Percentiles rank a stretch among this genome's conserved stretches.
phyloP scores from a whole-genome alignment of 2,113 vertebrate species.

The Myotis davidii region DNA sequence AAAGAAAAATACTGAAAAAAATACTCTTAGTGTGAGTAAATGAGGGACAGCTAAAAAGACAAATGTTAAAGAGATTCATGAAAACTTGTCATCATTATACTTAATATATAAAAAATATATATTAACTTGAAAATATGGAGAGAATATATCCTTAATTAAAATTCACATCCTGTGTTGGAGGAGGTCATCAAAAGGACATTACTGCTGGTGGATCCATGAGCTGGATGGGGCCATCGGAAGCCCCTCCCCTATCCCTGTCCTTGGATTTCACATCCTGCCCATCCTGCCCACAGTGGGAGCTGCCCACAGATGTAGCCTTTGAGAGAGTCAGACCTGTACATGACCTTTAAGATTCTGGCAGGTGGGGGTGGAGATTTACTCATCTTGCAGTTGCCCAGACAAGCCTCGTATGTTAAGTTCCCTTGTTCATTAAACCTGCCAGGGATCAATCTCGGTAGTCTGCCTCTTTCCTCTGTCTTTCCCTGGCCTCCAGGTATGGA shows the following conservation, averaged over 20 bases:
- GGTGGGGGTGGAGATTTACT: neutral
- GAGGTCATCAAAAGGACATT: neutral
- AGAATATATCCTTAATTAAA: neutral
- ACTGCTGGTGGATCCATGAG: neutral
- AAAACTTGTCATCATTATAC: neutral
- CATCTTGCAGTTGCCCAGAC: neutral
- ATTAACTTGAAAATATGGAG: neutral
- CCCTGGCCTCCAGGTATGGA: neutral
- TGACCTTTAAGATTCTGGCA: neutral
- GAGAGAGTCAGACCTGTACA: neutral
- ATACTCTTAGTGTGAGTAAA: neutral
- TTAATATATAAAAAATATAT: neutral
- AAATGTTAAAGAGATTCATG: neutral
- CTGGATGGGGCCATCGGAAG: neutral
- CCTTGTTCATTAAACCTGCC: neutral
- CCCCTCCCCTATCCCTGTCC: neutral
- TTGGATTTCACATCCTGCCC: neutral
- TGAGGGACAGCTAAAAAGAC: neutral
- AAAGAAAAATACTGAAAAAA: no score
- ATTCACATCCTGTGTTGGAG: neutral
- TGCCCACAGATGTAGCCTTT: neutral
- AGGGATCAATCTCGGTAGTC: neutral
- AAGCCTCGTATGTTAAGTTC: neutral
- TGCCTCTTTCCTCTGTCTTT: neutral
- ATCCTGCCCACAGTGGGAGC: neutral